phyloP scores from a whole-genome alignment of 1,140 invertebrate species.

The Drosophila auraria region DNA sequence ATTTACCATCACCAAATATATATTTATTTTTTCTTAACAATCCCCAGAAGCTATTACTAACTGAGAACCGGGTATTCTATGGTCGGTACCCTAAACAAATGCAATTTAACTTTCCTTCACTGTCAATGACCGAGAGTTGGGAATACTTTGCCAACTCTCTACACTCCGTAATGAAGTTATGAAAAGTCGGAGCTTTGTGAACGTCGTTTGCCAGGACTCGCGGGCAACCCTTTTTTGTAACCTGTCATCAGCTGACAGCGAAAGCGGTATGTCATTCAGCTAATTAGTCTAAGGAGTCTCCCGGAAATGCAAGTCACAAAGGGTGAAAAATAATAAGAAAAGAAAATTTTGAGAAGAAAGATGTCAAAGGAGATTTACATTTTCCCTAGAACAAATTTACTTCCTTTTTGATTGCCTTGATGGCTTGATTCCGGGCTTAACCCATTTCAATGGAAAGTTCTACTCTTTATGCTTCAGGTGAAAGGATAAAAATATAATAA shows the following conservation, averaged over 20 bases:
- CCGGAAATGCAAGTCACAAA: constrained; percentile 24
- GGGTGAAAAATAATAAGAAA: background rate
- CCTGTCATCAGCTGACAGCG: constrained; percentile 26
- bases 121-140: constrained; percentile 7
- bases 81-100: no score
- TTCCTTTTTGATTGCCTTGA: background rate
- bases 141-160: background rate
- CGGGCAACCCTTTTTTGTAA: constrained; percentile 18
- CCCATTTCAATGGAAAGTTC: background rate
- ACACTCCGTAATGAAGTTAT: constrained; percentile 41
- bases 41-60: no score
- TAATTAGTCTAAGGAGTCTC: constrained; percentile 44
- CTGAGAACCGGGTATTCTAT: background rate
- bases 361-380: constrained; percentile 14
- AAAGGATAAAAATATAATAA: background rate
- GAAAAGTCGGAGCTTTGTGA: constrained; percentile 20
- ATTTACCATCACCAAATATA: no score
- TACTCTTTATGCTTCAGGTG: no score
- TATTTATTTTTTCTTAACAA: no score
- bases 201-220: constrained; percentile 11
- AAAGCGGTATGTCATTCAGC: constrained; percentile 43
- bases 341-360: background rate
- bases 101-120: background rate
- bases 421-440: background rate
- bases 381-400: constrained; percentile 2